Percentiles rank a stretch among this genome's conserved stretches.
phyloP scores from a whole-genome alignment of 2,797 vertebrate genomes.

The Etheostoma perlongum region DNA sequence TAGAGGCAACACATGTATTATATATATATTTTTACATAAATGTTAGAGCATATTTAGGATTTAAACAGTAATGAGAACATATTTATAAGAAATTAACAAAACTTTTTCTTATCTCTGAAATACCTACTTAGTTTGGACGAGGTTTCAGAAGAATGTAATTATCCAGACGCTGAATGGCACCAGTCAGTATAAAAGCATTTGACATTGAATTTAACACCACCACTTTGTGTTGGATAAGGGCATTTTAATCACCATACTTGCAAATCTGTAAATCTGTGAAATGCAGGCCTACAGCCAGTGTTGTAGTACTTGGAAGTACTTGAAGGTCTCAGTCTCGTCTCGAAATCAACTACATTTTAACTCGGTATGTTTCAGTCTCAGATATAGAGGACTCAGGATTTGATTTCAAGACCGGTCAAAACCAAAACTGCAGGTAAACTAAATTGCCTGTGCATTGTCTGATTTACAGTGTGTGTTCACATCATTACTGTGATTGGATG shows the following conservation, averaged over 20 bases:
- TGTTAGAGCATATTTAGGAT: background rate
- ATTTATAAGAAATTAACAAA: background rate
- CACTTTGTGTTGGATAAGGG: conserved; percentile 4
- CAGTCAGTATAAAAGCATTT: conserved; percentile 1
- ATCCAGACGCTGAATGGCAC: conserved; percentile 14
- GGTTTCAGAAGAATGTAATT: conserved; percentile 6
- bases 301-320: no score
- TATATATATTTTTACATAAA: background rate
- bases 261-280: conserved; percentile 21
- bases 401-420: no score
- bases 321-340: no score
- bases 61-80: background rate
- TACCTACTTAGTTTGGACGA: background rate
- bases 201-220: conserved; percentile 7
- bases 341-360: no score
- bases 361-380: no score
- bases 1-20: background rate
- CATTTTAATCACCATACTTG: conserved; percentile 19
- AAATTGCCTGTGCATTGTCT: no score
- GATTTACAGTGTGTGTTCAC: no score
- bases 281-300: background rate
- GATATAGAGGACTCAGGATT: no score
- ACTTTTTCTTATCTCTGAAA: background rate
- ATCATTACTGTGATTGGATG: no score
- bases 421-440: no score